These are phyloP conservation scores for Falcaria lacertinaria DNA, from an alignment of 2,888 invertebrate genomes.

Conservation along the genomic window DNA sequence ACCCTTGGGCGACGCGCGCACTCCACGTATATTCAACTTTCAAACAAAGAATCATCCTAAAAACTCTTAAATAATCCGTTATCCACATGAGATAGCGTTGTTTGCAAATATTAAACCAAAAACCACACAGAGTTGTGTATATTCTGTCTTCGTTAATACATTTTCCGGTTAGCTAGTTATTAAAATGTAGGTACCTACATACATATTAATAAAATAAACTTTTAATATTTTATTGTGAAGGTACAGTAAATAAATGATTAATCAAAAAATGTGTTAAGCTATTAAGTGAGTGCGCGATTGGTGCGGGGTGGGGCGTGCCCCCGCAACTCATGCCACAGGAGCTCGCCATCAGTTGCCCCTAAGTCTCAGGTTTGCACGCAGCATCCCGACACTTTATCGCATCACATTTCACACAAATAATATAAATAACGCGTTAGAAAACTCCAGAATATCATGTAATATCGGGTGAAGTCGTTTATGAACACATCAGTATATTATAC, in stretches of 20 bases:
- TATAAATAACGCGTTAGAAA: conserved; percentile 16
- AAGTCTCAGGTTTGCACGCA: conserved; percentile 75
- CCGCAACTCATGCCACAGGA: conserved; percentile 57
- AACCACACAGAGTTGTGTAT: too few relatives aligned
- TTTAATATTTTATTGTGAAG: too few relatives aligned
- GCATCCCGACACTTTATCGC: conserved; percentile 57
- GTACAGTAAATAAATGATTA: not conserved
- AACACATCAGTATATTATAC: conserved; percentile 4
- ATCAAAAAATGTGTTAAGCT: not conserved
- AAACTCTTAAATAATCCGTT: not conserved
- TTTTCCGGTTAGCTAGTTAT: too few relatives aligned
- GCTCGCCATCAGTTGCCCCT: conserved; percentile 69
- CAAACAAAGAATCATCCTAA: not conserved
- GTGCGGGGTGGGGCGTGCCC: conserved; percentile 32
- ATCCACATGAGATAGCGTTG: too few relatives aligned
- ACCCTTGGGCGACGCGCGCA: conserved; percentile 50
- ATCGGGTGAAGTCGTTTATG: conserved; percentile 6
- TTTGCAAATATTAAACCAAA: too few relatives aligned
- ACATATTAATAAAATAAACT: not conserved
- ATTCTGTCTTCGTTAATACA: too few relatives aligned
- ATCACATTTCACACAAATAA: conserved; percentile 29
- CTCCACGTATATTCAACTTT: conserved; percentile 14
- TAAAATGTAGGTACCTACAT: too few relatives aligned
- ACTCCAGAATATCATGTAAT: conserved; percentile 25
- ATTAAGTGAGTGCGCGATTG: conserved; percentile 33